Conservation (phyloP, 1,140 invertebrate species). For the Macrosteles quadrilineatus region DNA sequence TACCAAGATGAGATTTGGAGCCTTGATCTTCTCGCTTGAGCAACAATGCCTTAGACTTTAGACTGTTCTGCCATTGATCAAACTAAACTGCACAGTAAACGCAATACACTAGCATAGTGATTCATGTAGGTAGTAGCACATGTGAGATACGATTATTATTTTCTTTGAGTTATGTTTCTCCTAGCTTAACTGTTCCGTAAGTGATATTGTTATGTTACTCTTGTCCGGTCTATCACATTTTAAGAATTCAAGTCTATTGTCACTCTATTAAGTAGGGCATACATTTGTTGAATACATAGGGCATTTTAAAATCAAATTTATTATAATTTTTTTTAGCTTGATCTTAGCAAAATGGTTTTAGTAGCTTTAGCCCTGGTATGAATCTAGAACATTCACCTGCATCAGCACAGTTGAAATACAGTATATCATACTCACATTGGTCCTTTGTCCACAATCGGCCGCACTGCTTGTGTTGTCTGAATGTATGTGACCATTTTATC, state of each 20-base stretch:
- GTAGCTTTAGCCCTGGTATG: neutral
- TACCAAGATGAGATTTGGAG: too few relatives aligned
- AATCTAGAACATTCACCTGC: neutral
- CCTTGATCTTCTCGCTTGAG: too few relatives aligned
- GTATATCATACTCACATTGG: slow-evolving; percentile 36
- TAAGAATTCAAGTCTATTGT: neutral
- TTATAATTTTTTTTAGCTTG: neutral
- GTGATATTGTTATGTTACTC: neutral
- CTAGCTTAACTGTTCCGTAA: neutral
- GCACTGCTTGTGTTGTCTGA: slow-evolving; percentile 47
- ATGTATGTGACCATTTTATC: slow-evolving; percentile 60
- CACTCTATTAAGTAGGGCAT: neutral
- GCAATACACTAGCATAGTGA: neutral
- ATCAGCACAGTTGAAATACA: neutral
- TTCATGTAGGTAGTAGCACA: neutral
- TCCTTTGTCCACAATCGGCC: slow-evolving; percentile 47
- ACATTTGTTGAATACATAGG: neutral
- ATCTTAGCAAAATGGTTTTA: neutral
- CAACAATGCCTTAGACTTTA: too few relatives aligned
- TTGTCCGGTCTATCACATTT: neutral
- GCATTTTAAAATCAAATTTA: neutral
- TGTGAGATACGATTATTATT: neutral
- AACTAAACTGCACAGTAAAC: neutral
- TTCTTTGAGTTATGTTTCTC: neutral
- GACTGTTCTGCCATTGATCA: too few relatives aligned